A percentile compares a stretch with the other conserved stretches of the same genome.
Evolutionary conservation across 2,888 invertebrate genomes (phyloP).

Genomic region (Gastracanthus pulcherrimus): DNA sequence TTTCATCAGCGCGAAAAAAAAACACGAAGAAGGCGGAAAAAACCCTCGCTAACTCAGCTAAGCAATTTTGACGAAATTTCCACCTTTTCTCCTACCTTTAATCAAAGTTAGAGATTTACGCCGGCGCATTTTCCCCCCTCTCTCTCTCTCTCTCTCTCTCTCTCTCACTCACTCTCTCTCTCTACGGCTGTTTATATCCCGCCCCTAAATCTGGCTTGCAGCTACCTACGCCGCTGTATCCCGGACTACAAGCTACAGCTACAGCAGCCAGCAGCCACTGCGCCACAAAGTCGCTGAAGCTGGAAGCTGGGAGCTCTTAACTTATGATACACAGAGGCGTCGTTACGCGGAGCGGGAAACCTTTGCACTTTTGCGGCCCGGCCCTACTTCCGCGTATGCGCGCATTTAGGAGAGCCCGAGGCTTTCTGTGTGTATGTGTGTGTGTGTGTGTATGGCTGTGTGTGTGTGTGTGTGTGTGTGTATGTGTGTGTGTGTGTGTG

Average conservation of each 20-base stretch:
- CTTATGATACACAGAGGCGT: slow-evolving; percentile 68
- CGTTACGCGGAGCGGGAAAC: slow-evolving; percentile 62
- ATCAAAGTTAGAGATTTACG: slow-evolving; percentile 44
- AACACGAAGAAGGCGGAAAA: background rate
- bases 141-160: slow-evolving; percentile 10
- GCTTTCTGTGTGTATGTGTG: background rate
- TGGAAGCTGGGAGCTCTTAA: slow-evolving; percentile 61
- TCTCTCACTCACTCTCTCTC: slow-evolving; percentile 13
- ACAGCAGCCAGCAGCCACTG: background rate
- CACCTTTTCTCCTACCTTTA: slow-evolving; percentile 32
- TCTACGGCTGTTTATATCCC: slow-evolving; percentile 34
- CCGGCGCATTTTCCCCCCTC: slow-evolving; percentile 21
- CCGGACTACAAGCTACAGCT: too few relatives aligned
- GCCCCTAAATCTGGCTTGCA: slow-evolving; percentile 44
- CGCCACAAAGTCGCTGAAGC: slow-evolving; percentile 40
- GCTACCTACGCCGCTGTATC: slow-evolving; percentile 7
- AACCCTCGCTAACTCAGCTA: background rate
- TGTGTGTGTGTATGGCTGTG: background rate
- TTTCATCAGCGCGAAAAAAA: background rate
- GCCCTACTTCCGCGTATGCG: slow-evolving; percentile 27
- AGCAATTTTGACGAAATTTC: slow-evolving; percentile 42
- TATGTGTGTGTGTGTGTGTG: background rate
- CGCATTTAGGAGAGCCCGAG: slow-evolving; percentile 27
- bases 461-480: background rate
- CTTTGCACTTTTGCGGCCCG: slow-evolving; percentile 61